Evolutionary conservation across 2,888 invertebrate species (phyloP), one percentile per base, ranked within the genome.

Genomic region (Formica aserva): DNA sequence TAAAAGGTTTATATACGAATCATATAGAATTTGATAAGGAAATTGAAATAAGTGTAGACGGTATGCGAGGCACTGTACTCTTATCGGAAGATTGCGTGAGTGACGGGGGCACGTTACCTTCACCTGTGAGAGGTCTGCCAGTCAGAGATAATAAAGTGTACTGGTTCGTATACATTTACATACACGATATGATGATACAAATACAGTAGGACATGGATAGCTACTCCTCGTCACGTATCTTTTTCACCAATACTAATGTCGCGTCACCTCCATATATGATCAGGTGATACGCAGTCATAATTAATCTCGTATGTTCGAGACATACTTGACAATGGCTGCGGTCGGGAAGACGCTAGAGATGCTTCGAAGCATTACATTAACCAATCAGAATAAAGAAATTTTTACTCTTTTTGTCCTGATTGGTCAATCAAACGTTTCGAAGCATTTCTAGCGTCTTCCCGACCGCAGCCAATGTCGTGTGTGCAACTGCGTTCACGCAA

Each of bases 51-150:
- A 95, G 96, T 41, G 96, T 97, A 88, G 97, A 98, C 82, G 99
- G 99, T 0, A 97, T 99, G 96, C 96, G 97, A 72, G 99, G 99
- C 0, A 96, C 96, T 3, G 96, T 98, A 78, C 95, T 98, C 93
- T 94, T 97, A 35, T 96, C 98, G 35, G 96, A 96, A 0, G 97
- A 97, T 91, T 97, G 96, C 92, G 96, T 98, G 60, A 93, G 95
- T 11, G 95, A 96, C 63, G 97, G 96, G 67, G 98, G 97, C 0
- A 96, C 96, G 62, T 95, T 98, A 29, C 93, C 96, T 9, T 97
- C 98, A 0, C 98, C 98, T 0, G 97, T 98, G 74, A 95, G 95
- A 41, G 97, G 97, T 0, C 95, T 97, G 78, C 95, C 96, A n/a
- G 96, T 97, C 11, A 92, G 95, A 15, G 94, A 95, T 85, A 96